Conservation (phyloP, 2,888 invertebrate genomes). For the Tupiocoris notatus region DNA sequence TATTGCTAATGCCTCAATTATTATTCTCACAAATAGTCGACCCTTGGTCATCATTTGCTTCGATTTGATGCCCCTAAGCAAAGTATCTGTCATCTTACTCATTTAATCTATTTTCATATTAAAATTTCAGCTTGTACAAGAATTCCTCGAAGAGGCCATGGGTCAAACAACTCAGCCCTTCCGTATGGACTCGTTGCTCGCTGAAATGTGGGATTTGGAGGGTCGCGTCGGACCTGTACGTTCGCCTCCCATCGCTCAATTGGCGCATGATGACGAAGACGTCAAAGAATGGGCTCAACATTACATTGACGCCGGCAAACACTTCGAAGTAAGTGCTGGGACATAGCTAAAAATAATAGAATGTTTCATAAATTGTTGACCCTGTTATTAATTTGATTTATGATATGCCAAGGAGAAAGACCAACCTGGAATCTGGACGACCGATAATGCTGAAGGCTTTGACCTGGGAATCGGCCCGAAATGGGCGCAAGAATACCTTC, state of each 20-base stretch:
- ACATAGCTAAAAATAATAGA: no score
- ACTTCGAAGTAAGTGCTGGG: slow-evolving; percentile 55
- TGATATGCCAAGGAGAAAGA: slow-evolving; percentile 42
- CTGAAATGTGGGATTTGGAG: slow-evolving; percentile 81
- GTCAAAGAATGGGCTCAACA: slow-evolving; percentile 57
- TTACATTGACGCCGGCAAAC: slow-evolving; percentile 58
- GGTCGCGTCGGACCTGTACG: slow-evolving; percentile 33
- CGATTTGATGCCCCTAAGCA: no score
- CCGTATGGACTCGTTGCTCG: slow-evolving; percentile 80
- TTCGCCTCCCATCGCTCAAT: slow-evolving; percentile 46
- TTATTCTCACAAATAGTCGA: no score
- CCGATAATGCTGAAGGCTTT: slow-evolving; percentile 54
- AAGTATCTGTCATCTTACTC: no score
- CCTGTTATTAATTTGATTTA: no score
- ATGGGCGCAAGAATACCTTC: slow-evolving; percentile 66
- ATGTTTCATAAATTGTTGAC: no score
- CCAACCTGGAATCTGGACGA: slow-evolving; percentile 55
- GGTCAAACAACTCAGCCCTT: slow-evolving; percentile 69
- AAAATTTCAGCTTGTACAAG: slow-evolving; percentile 76
- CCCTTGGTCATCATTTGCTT: no score
- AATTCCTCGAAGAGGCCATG: slow-evolving; percentile 67
- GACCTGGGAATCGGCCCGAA: slow-evolving; percentile 58
- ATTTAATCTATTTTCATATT: no score
- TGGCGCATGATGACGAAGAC: slow-evolving; percentile 46
- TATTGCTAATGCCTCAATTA: no score